Conservation (phyloP, 2,113 vertebrate species). For the Phyllostomus discolor region DNA sequence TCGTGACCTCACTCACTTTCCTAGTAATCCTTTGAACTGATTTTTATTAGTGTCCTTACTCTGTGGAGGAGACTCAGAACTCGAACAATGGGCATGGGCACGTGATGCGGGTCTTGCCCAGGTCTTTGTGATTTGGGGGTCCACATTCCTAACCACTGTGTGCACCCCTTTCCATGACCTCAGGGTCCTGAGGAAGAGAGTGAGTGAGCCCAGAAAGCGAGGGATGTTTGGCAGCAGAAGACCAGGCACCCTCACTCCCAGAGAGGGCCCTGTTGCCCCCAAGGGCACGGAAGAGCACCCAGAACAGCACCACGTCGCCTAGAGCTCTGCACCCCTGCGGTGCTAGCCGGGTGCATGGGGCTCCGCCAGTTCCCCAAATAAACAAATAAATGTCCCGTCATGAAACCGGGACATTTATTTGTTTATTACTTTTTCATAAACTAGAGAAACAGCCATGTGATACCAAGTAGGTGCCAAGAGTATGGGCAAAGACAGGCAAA, state of each 20-base stretch:
- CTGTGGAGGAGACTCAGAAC: neutral
- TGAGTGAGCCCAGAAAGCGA: neutral
- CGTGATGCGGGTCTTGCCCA: neutral
- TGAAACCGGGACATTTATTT: neutral
- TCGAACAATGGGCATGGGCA: neutral
- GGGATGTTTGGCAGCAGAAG: neutral
- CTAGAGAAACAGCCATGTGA: neutral
- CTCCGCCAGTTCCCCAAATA: neutral
- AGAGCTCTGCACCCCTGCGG: fast-evolving
- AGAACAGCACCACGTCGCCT: fast-evolving
- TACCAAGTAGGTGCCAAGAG: neutral
- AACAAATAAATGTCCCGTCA: too few relatives aligned
- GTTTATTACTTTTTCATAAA: slow-evolving; percentile 7
- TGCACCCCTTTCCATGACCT: neutral
- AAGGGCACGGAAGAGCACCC: neutral
- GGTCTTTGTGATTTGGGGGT: neutral
- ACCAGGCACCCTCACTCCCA: neutral
- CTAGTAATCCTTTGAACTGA: neutral
- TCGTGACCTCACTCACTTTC: neutral
- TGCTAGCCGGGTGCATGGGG: neutral
- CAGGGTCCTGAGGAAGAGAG: neutral
- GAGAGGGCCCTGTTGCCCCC: neutral
- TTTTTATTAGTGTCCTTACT: neutral
- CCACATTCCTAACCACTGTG: neutral
- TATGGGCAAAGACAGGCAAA: neutral